Percentiles rank a stretch among this genome's conserved stretches.
phyloP scores from a whole-genome alignment of 2,113 vertebrate species.

The Malurus cyaneus region DNA sequence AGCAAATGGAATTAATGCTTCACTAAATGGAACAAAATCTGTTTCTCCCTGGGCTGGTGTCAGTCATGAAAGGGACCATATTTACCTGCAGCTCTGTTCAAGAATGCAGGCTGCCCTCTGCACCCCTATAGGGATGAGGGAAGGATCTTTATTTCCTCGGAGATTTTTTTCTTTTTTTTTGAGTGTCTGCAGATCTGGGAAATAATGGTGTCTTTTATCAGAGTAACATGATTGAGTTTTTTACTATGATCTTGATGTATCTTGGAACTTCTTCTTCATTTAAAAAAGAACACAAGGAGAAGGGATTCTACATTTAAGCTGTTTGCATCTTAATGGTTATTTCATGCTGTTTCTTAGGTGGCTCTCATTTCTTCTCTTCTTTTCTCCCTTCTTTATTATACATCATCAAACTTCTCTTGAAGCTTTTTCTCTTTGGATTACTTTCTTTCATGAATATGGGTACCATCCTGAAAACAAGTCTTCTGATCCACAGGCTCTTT shows the following conservation, averaged over 20 bases:
- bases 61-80: accelerated
- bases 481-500: neutral
- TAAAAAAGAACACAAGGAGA: neutral
- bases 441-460: neutral
- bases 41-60: neutral
- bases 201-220: neutral
- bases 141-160: neutral
- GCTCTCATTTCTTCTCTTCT: neutral
- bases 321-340: neutral
- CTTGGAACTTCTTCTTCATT: neutral
- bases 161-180: accelerated
- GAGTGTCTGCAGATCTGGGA: neutral
- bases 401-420: neutral
- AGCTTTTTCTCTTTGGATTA: neutral
- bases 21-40: neutral
- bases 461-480: neutral
- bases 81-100: neutral
- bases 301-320: neutral
- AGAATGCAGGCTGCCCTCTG: neutral
- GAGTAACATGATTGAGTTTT: neutral
- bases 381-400: neutral
- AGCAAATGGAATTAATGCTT: neutral
- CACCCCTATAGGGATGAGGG: neutral
- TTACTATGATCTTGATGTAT: neutral
- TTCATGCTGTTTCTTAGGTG: neutral